A percentile compares a stretch with the other conserved stretches of the same genome.
These are phyloP conservation scores for Gorilla gorilla DNA, from an alignment of 2,113 vertebrate genomes.

Conservation along the genomic window DNA sequence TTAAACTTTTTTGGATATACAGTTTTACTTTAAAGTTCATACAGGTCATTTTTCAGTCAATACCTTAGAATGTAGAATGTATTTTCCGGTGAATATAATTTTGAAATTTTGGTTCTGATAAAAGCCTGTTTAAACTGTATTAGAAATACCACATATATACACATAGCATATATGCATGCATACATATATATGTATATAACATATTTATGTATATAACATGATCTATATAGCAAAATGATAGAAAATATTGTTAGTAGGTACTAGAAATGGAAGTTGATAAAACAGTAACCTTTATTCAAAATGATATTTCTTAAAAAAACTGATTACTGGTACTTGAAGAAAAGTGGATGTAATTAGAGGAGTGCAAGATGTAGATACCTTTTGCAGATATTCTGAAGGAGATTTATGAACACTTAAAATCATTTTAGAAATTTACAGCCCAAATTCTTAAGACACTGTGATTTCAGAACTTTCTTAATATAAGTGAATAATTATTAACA, in stretches of 20 bases:
- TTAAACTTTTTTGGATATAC: not conserved
- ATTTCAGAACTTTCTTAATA: conserved; percentile 1
- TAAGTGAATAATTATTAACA: not conserved
- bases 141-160: not conserved
- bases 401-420: conserved; percentile 34
- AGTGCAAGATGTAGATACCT: not conserved
- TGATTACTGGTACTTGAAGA: conserved; percentile 54
- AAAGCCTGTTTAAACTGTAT: not conserved
- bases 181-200: not conserved
- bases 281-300: conserved; percentile 20
- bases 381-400: conserved; percentile 33
- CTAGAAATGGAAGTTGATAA: not conserved
- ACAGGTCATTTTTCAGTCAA: not conserved
- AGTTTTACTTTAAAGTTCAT: not conserved
- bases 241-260: not conserved
- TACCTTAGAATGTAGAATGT: not conserved
- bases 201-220: not conserved
- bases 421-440: conserved; percentile 1
- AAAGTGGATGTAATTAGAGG: conserved; percentile 61
- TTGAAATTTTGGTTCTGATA: not conserved
- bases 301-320: not conserved
- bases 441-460: conserved; percentile 18
- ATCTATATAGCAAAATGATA: not conserved
- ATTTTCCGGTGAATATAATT: not conserved
- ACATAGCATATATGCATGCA: not conserved